phyloP scores from a whole-genome alignment of 2,888 invertebrate genomes.

The Exephanes ischioxanthus region DNA sequence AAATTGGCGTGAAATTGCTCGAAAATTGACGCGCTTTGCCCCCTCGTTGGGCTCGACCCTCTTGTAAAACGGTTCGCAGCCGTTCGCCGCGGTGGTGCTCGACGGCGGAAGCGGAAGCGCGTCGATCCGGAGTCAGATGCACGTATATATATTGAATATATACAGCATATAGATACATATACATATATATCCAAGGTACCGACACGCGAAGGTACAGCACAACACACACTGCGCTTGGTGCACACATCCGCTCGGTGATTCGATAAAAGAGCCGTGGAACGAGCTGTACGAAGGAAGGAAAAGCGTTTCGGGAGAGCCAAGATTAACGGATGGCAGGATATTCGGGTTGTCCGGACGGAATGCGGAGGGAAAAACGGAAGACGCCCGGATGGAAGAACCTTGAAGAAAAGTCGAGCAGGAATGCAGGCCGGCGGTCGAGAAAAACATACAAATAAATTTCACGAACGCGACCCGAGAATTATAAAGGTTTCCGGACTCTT shows the following conservation, averaged over 20 bases:
- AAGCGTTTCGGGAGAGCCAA: constrained; percentile 19
- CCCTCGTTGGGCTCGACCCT: constrained; percentile 51
- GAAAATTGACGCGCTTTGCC: constrained; percentile 76
- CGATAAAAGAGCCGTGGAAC: constrained; percentile 7
- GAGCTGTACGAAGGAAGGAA: constrained; percentile 9
- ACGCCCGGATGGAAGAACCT: constrained; percentile 11
- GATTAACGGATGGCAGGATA: constrained; percentile 20
- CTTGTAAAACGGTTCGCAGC: constrained; percentile 18
- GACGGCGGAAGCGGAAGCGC: constrained; percentile 55
- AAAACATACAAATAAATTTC: constrained; percentile 20
- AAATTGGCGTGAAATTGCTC: constrained; percentile 83
- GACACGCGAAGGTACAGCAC: not conserved
- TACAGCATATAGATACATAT: not conserved
- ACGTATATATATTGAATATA: not conserved
- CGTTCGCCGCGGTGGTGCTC: constrained; percentile 3
- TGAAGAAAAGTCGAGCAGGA: constrained; percentile 24
- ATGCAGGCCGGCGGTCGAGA: not conserved
- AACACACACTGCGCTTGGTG: not conserved
- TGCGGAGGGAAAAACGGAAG: not conserved
- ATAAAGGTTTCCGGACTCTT: not conserved
- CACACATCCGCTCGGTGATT: constrained; percentile 26
- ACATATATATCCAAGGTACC: not conserved
- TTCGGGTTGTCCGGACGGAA: constrained; percentile 8
- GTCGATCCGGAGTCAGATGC: constrained; percentile 46
- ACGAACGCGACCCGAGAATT: not conserved